A percentile compares a stretch with the other conserved stretches of the same genome.
These are phyloP conservation scores for Terrapene triunguis DNA, from an alignment of 2,113 vertebrate genomes.

Conservation along the genomic window DNA sequence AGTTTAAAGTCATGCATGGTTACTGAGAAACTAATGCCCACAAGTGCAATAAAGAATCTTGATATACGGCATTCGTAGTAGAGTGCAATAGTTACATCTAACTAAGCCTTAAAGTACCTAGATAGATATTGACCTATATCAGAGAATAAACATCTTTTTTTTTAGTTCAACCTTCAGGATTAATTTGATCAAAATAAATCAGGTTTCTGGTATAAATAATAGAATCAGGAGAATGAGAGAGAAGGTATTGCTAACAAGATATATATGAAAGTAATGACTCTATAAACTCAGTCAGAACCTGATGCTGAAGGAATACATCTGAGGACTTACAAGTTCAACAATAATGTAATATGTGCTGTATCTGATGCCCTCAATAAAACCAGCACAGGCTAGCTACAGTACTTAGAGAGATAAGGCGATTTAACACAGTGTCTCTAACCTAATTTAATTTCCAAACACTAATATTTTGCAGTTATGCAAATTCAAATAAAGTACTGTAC, in stretches of 20 bases:
- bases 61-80: not conserved
- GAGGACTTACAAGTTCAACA: not conserved
- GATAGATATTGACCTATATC: not conserved
- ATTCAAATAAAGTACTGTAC: not conserved
- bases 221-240: not conserved
- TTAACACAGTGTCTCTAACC: not conserved
- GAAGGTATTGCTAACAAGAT: not conserved
- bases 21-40: not conserved
- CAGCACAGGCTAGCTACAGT: not conserved
- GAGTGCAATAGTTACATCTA: not conserved
- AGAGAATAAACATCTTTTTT: not conserved
- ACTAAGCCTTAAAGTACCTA: not conserved
- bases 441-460: not conserved
- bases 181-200: not conserved
- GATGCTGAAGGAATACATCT: not conserved
- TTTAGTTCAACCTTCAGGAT: not conserved
- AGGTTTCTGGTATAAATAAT: not conserved
- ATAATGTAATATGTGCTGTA: not conserved
- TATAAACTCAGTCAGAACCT: constrained; percentile 10
- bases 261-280: not conserved
- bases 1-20: not conserved
- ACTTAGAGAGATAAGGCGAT: not conserved
- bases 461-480: not conserved
- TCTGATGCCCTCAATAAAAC: not conserved
- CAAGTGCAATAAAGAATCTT: not conserved